phyloP scores from a whole-genome alignment of 2,113 vertebrate genomes.

The Ciconia boyciana region DNA sequence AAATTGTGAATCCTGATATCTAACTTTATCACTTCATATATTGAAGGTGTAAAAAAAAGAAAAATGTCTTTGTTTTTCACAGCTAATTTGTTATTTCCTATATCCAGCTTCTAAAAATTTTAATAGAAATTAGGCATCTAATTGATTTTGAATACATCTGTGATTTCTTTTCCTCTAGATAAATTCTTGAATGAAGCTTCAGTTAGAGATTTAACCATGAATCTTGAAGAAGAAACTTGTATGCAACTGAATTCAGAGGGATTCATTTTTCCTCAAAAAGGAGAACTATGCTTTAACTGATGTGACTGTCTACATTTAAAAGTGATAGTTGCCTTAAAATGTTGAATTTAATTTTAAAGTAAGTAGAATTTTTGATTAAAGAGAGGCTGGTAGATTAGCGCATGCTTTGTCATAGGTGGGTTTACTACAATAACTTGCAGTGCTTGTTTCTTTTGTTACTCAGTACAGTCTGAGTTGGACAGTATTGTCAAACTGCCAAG shows the following conservation, averaged over 20 bases:
- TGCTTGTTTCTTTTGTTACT: not conserved
- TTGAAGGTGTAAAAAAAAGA: not conserved
- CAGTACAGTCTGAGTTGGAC: not conserved
- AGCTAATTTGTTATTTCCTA: not conserved
- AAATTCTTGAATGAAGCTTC: not conserved
- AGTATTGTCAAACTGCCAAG: not conserved
- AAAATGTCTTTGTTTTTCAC: not conserved
- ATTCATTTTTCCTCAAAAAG: not conserved
- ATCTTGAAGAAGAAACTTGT: not conserved
- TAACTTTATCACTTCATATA: not conserved
- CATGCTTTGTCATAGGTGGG: rapidly evolving
- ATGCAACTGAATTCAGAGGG: not conserved
- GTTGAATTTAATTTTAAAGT: not conserved
- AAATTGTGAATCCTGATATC: not conserved
- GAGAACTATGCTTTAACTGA: not conserved
- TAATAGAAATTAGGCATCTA: not conserved
- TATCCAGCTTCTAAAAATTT: not conserved
- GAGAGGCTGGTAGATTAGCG: not conserved
- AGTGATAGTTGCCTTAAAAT: not conserved
- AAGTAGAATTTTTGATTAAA: not conserved
- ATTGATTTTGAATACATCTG: not conserved
- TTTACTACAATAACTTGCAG: not conserved
- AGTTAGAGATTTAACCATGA: not conserved
- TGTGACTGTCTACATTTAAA: not conserved
- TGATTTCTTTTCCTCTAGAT: not conserved